phyloP scores from a whole-genome alignment of 2,797 vertebrate species.

The Neosilurus mollespiculum region DNA sequence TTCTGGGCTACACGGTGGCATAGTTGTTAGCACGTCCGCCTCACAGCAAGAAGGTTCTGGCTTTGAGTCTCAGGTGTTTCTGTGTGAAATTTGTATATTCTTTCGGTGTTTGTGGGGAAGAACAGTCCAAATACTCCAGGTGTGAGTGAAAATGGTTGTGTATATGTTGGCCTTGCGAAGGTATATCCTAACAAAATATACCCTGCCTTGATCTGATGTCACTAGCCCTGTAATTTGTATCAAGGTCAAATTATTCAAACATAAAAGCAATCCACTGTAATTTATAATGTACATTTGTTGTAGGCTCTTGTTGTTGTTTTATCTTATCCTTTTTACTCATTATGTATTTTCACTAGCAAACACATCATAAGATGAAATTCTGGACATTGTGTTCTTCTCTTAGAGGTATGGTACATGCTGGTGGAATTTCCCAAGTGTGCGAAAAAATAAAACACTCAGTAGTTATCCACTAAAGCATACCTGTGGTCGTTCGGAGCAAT shows the following conservation, averaged over 20 bases:
- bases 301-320: not conserved
- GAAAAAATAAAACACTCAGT: slow-evolving; percentile 18
- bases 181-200: slow-evolving; percentile 12
- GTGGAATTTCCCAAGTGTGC: slow-evolving; percentile 43
- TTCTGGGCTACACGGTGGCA: too few species aligned
- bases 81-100: too few species aligned
- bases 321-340: not conserved
- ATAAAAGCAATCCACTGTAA: not conserved
- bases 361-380: not conserved
- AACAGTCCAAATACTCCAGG: too few species aligned
- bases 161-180: too few species aligned
- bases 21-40: too few species aligned
- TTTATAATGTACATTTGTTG: not conserved
- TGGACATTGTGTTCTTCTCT: slow-evolving; percentile 7
- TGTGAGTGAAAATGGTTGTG: too few species aligned
- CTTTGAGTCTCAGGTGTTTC: too few species aligned
- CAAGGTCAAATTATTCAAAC: not conserved
- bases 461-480: slow-evolving; percentile 33
- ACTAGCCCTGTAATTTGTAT: slow-evolving; percentile 24
- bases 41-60: too few species aligned
- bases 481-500: slow-evolving; percentile 43
- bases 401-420: slow-evolving; percentile 21
- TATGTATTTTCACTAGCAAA: not conserved
- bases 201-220: slow-evolving; percentile 23
- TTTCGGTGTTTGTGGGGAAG: too few species aligned